Percentiles rank a stretch among this genome's conserved stretches.
Conservation (phyloP, 2,113 vertebrate genomes). For the Pseudorectes ferrugineus region DNA sequence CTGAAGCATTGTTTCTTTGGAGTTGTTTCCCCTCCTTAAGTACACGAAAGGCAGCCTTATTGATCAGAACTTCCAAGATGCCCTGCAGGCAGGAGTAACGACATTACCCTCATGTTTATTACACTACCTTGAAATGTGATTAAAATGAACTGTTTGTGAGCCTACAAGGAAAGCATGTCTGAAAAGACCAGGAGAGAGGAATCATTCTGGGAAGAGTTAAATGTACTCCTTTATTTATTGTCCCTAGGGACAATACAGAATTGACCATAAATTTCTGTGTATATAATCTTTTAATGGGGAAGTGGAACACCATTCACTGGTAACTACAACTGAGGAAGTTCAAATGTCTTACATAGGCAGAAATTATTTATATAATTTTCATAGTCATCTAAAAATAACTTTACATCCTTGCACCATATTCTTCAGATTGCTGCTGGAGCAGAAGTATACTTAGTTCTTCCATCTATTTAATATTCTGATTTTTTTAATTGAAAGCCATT, state of each 20-base stretch:
- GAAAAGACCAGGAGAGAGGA: neutral
- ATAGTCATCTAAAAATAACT: neutral
- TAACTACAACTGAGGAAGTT: neutral
- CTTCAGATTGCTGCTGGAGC: neutral
- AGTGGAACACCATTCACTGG: neutral
- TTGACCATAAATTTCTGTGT: neutral
- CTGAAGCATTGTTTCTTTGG: conserved; percentile 12
- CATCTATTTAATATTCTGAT: neutral
- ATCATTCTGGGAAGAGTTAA: neutral
- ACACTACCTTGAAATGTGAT: conserved; percentile 13
- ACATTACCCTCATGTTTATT: conserved; percentile 29
- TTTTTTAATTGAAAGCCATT: neutral
- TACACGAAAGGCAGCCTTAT: conserved; percentile 16
- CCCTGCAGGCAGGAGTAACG: conserved; percentile 11
- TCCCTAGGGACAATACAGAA: neutral
- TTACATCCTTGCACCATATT: neutral
- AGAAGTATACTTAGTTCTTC: neutral
- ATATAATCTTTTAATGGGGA: neutral
- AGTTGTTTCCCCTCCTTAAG: conserved; percentile 21
- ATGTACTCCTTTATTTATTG: neutral
- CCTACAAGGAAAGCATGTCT: neutral
- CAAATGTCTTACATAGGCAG: neutral
- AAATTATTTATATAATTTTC: neutral
- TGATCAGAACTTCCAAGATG: conserved; percentile 38
- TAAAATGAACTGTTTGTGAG: neutral